Base-by-base conservation (phyloP, 2,113 vertebrate species). In the Oxyruncus cristatus region DNA sequence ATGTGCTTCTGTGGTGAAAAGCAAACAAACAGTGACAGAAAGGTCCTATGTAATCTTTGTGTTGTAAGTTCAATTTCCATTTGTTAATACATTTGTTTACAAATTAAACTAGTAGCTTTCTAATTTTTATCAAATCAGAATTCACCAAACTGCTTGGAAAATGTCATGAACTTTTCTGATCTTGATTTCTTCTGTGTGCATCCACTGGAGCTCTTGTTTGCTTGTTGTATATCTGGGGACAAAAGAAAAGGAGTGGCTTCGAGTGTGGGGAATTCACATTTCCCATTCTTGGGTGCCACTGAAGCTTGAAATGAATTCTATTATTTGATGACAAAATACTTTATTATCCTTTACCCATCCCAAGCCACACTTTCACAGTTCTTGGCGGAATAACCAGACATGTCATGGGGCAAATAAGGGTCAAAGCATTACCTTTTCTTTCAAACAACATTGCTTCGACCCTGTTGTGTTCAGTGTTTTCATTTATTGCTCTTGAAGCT, bases 401-500 rank as follows among this genome's bases (percentile, higher is more conserved):
- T 95, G 93, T 81, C 89, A 77, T 20, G 76, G 95, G 95, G 95
- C 81, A 94, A 55, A 47, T 14, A 49, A 78, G 93, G 96, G 95
- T 96, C 90, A 86, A 39, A 84, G 66, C 86, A 23, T 94, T 95
- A 87, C 89, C 81, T 96, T 94, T 95, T 49, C 88, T 93, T 91
- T 85, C 90, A 86, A 87, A 91, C 84, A 89, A 8, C 67, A 3
- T 33, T 49, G 56, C 93, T 83, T 88, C 2, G 8, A 21, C 95
- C 91, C 95, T 77, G 92, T 93, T 97, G 95, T 81, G 89, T 52
- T 97, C 93, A 84, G 74, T 92, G 93, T 97, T 97, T 96, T 93
- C 97, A 70, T 97, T 97, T 97, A 96, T 97, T 95, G 93, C 97
- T 96, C 96, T 89, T 89, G 97, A 97, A 97, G 94, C 94, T 37